Base-by-base conservation (phyloP, 2,888 invertebrate species). In the Cantharis lateralis region DNA sequence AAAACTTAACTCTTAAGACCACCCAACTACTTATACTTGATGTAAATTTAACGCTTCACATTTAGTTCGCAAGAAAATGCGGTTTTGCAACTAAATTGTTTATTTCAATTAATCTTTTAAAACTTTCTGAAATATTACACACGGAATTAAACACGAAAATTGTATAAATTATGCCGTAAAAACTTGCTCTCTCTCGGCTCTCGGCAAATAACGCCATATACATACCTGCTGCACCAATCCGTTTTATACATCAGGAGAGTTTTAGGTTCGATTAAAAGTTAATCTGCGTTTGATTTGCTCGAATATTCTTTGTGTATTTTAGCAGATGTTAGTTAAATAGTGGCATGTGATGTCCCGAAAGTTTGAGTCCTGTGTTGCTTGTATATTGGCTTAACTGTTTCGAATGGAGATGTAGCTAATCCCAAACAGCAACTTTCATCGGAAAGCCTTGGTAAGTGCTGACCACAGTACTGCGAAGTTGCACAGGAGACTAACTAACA, bases 361-460 rank as follows among this genome's bases (percentile, higher is more conserved):
- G 79, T 79, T 80, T 76, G 71, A 78, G 78, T 79, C 78, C 76
- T 73, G 81, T 78, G 81, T 83, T 83, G 84, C 84, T 84, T 84
- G 84, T 84, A 81, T 83, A 84, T 84, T 84, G 84, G 84, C 84
- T 84, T 84, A 84, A 83, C 81, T 83, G 84, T 83, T 84, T 81
- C 82, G 81, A 81, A 82, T 83, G 80, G 80, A 82, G 80, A 81
- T 81, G 78, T 79, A 77, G 80, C 78, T 83, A 83, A 84, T 83
- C 83, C 83, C 18, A 70, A 75, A 78, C 75, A 78, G 80, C 80
- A 82, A 82, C 82, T 82, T 82, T 81, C 81, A 79, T 80, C 78
- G 78, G 74, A 75, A 66, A 66, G 72, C 48, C 71, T 75, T 74
- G 76, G 78, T 75, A 79, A 80, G 78, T 80, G 79, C 78, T 71